Percentiles rank a stretch among this genome's conserved stretches.
Conservation (phyloP, 2,888 invertebrate genomes). For the Cheilosia scutellata region DNA sequence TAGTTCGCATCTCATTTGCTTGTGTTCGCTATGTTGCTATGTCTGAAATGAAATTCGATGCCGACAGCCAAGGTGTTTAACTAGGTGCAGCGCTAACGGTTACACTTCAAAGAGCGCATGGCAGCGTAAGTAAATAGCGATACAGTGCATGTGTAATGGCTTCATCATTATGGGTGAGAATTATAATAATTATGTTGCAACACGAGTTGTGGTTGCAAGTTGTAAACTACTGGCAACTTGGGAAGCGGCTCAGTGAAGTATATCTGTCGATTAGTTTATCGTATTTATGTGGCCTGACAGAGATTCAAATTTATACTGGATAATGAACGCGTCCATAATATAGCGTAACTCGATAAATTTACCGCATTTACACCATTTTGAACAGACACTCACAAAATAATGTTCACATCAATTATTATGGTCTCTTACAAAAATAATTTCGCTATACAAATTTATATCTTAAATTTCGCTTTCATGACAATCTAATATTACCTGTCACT, state of each 20-base stretch:
- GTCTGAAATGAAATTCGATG: constrained; percentile 52
- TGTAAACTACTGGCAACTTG: constrained; percentile 31
- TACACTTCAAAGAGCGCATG: constrained; percentile 65
- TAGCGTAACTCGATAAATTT: too few species aligned
- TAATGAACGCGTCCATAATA: too few species aligned
- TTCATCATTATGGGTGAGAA: constrained; percentile 28
- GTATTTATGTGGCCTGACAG: neutral
- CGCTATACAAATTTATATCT: too few species aligned
- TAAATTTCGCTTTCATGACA: too few species aligned
- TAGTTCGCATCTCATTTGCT: constrained; percentile 29
- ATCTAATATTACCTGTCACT: neutral
- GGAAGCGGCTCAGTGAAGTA: neutral
- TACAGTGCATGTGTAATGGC: constrained; percentile 60
- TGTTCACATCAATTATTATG: too few species aligned
- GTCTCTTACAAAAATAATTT: too few species aligned
- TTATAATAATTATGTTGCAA: constrained; percentile 53
- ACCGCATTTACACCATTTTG: too few species aligned
- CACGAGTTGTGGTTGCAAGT: constrained; percentile 51
- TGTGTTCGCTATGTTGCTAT: constrained; percentile 7
- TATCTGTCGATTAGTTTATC: neutral
- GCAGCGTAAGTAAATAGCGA: constrained; percentile 61
- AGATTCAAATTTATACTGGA: too few species aligned
- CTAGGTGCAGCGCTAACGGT: constrained; percentile 49
- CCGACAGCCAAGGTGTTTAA: constrained; percentile 63
- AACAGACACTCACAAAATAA: too few species aligned